Evolutionary conservation across 64 coral and sea anemone genomes (phyloP), one percentile per base, ranked within the genome.

Genomic region (Trachythela sp.): DNA sequence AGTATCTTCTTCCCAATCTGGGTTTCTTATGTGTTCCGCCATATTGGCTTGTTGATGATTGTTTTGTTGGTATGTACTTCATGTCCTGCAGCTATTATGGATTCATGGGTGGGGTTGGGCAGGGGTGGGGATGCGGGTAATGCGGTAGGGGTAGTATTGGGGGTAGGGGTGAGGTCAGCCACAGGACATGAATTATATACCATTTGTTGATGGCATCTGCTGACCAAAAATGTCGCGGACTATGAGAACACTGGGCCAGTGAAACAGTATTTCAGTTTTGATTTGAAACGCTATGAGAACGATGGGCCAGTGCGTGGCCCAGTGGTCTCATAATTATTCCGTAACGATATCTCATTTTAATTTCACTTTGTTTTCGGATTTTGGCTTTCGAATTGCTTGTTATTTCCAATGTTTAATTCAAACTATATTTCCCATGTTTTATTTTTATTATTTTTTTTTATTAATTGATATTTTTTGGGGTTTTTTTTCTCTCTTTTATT

Each of bases 351-450:
- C 20, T 64, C 56, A 26, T 64, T 64, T 64, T 26, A 20, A 27
- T 64, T 64, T 64, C 56, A 64, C 22, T 26, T 64, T 27, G 8
- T 18, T 64, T 64, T 64, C 26, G 56, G 56, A 64, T 64, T 64
- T 64, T n/a, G 20, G 56, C 26, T 64, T 64, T 64, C 56, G 26
- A 64, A 64, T 64, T 64, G 20, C 17, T 20, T n/a, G 20, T 27
- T 64, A 64, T n/a, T 64, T 64, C 22, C 56, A 64, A 64, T 64
- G 56, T 64, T 64, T 64, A 64, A 64, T n/a, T 64, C 26, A 64
- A 64, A 9, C 20, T 64, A n/a, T 64, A 27, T 64, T 24, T 64
- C n/a, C n/a, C n/a, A n/a, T n/a, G n/a, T 64, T 64, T n/a, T 8
- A n/a, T 64, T 64, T 64, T 64, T 64, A 20, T n/a, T 20, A 18